A percentile compares a stretch with the other conserved stretches of the same genome.
Evolutionary conservation across 2,888 invertebrate genomes (phyloP).

Genomic region (Prosapia bicincta): DNA sequence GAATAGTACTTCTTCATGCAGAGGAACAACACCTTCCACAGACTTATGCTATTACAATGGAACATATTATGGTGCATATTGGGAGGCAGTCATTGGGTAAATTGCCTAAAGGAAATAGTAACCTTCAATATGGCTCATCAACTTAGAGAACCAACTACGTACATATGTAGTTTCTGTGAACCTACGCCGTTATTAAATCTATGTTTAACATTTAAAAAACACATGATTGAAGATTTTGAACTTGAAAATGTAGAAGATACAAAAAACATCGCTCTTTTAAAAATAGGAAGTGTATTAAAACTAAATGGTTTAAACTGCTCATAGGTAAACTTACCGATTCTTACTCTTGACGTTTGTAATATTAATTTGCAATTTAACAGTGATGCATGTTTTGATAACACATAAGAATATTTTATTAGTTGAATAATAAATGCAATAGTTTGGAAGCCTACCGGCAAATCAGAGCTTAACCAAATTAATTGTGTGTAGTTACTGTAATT

Average conservation of each 20-base stretch:
- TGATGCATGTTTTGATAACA: no score
- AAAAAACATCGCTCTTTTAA: constrained; percentile 1
- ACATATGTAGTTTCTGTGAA: constrained; percentile 3
- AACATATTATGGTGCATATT: not conserved
- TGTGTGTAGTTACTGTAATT: no score
- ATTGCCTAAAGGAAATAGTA: constrained; percentile 9
- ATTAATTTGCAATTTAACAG: not conserved
- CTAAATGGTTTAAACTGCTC: not conserved
- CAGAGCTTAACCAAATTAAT: no score
- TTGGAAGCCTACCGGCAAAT: no score
- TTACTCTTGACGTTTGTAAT: not conserved
- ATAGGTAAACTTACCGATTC: not conserved
- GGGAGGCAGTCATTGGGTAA: constrained; percentile 14
- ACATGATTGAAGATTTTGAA: constrained; percentile 6
- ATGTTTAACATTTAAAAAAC: constrained; percentile 4
- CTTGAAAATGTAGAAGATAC: constrained; percentile 5
- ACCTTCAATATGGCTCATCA: not conserved
- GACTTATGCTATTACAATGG: no score
- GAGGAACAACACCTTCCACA: constrained; percentile 15
- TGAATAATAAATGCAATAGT: no score
- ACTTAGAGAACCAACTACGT: not conserved
- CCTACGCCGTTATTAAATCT: not conserved
- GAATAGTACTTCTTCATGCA: constrained; percentile 19
- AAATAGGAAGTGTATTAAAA: not conserved
- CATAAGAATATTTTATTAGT: no score